Evolutionary conservation across 2,113 vertebrate species (phyloP).

Genomic region (Microcebus jonahi): DNA sequence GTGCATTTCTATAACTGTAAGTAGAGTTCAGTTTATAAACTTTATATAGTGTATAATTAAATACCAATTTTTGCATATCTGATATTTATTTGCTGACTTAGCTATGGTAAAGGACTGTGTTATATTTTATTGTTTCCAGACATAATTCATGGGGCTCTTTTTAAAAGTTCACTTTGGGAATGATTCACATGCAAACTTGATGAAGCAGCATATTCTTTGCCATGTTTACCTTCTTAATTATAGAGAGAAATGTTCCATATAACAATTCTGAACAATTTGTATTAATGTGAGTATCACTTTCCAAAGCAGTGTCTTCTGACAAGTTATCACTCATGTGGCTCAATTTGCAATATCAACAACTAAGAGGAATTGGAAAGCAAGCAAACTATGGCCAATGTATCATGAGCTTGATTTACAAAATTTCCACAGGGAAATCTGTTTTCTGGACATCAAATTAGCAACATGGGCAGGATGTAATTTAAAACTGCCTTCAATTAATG

Average conservation of each 20-base stretch:
- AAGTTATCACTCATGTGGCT: constrained; percentile 56
- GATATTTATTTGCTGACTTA: constrained; percentile 8
- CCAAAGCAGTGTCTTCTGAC: constrained; percentile 35
- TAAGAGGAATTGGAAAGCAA: constrained; percentile 35
- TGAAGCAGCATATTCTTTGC: constrained; percentile 59
- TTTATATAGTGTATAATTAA: neutral
- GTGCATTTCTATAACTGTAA: neutral
- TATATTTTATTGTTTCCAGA: constrained; percentile 2
- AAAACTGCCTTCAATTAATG: constrained; percentile 64
- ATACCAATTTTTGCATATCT: neutral
- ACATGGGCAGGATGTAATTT: constrained; percentile 54
- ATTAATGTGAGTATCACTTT: constrained; percentile 53
- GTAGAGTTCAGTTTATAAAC: constrained; percentile 3
- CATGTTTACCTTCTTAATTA: constrained; percentile 70
- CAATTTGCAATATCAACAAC: constrained; percentile 60
- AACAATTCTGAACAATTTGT: constrained; percentile 17
- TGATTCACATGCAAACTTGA: constrained; percentile 41
- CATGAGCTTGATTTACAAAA: constrained; percentile 36
- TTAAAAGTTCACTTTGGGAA: constrained; percentile 40
- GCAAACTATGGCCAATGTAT: constrained; percentile 24
- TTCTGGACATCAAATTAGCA: constrained; percentile 69
- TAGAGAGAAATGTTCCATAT: constrained; percentile 60
- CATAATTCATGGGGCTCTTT: neutral
- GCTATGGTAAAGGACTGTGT: neutral
- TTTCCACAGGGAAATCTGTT: constrained; percentile 28